Percentiles rank a stretch among this genome's conserved stretches.
Evolutionary conservation across 2,113 vertebrate genomes (phyloP).

Genomic region (Archilochus colubris): DNA sequence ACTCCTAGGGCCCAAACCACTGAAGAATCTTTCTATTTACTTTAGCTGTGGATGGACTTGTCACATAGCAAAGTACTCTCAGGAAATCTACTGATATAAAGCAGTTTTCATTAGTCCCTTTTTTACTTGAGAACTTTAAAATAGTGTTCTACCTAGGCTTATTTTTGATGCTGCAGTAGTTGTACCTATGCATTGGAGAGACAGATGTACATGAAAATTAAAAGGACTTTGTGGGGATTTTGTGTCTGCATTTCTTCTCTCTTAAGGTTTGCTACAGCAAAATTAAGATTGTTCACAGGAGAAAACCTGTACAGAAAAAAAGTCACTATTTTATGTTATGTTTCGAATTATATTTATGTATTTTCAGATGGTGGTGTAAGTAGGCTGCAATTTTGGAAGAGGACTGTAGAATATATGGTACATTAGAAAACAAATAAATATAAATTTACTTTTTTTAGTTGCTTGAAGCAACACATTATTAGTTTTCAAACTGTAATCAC

Average conservation of each 20-base stretch:
- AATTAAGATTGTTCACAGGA: neutral
- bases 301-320: neutral
- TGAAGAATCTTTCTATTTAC: neutral
- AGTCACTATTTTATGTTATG: neutral
- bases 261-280: neutral
- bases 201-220: neutral
- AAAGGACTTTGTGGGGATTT: neutral
- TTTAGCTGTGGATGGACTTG: neutral
- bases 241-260: neutral
- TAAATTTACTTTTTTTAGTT: neutral
- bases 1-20: neutral
- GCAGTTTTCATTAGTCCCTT: neutral
- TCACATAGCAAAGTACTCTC: neutral
- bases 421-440: slow-evolving; percentile 4
- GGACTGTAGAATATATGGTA: neutral
- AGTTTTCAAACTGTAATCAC: neutral
- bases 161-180: neutral
- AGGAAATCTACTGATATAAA: neutral
- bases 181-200: neutral
- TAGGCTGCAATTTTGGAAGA: neutral
- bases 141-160: neutral
- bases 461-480: neutral
- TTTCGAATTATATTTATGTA: neutral
- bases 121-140: neutral
- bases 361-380: neutral